Conservation (phyloP, 2,888 invertebrate genomes). For the Lucinisca nassula region DNA sequence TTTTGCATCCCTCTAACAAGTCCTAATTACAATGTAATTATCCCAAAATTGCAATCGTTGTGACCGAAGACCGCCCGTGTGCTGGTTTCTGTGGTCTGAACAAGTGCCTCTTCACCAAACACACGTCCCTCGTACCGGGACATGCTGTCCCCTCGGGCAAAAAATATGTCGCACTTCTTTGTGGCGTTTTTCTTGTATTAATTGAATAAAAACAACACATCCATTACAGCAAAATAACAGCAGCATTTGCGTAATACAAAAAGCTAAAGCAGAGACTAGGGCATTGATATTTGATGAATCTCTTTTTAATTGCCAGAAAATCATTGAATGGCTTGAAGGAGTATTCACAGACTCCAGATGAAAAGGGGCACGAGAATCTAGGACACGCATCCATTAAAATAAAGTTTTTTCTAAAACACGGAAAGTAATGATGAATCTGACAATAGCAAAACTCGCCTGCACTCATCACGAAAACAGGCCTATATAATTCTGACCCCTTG, state of each 20-base stretch:
- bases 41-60: neutral
- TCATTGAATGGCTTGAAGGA: too few species aligned
- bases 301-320: neutral
- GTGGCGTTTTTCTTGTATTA: neutral
- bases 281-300: neutral
- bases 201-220: neutral
- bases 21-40: neutral
- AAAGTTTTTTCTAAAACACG: too few species aligned
- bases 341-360: too few species aligned
- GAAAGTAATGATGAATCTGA: too few species aligned
- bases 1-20: neutral
- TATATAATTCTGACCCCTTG: too few species aligned
- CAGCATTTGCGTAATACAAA: constrained; percentile 6
- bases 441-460: too few species aligned
- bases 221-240: neutral
- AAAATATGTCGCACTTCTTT: constrained; percentile 15
- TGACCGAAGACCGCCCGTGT: neutral
- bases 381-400: too few species aligned
- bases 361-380: too few species aligned
- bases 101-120: neutral
- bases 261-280: neutral
- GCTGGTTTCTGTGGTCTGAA: neutral
- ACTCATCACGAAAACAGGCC: too few species aligned
- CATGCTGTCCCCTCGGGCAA: neutral
- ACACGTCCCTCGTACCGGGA: neutral